These are phyloP conservation scores for Salvelinus fontinalis DNA, from an alignment of 2,113 vertebrate species.

Conservation along the genomic window DNA sequence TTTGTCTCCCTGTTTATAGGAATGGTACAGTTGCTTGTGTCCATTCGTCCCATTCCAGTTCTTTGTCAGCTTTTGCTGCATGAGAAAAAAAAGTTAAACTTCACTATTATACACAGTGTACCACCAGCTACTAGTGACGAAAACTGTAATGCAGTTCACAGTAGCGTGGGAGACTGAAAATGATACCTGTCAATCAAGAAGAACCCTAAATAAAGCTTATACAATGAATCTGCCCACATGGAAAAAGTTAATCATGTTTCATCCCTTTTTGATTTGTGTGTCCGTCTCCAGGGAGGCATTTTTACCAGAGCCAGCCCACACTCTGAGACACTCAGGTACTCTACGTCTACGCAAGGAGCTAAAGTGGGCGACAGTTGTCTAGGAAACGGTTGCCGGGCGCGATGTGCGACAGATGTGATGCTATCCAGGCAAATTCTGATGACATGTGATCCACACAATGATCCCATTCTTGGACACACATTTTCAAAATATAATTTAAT, in stretches of 20 bases:
- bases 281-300: neutral
- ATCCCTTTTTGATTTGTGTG: neutral
- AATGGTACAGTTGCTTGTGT: conserved; percentile 59
- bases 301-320: neutral
- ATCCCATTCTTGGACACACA: neutral
- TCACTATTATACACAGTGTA: too few relatives aligned
- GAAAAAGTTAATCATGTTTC: neutral
- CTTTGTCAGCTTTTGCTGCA: conserved; percentile 40
- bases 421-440: neutral
- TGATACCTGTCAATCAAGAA: neutral
- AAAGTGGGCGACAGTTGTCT: neutral
- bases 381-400: neutral
- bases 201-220: neutral
- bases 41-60: conserved; percentile 57
- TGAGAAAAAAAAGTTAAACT: neutral
- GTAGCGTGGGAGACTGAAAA: neutral
- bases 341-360: neutral
- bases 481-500: too few relatives aligned
- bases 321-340: neutral
- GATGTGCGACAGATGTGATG: neutral
- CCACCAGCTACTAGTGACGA: too few relatives aligned
- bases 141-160: too few relatives aligned
- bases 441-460: neutral
- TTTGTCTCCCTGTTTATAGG: conserved; percentile 62
- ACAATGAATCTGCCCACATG: neutral